Conservation (phyloP, 2,888 invertebrate genomes). For the Malachius bipustulatus region DNA sequence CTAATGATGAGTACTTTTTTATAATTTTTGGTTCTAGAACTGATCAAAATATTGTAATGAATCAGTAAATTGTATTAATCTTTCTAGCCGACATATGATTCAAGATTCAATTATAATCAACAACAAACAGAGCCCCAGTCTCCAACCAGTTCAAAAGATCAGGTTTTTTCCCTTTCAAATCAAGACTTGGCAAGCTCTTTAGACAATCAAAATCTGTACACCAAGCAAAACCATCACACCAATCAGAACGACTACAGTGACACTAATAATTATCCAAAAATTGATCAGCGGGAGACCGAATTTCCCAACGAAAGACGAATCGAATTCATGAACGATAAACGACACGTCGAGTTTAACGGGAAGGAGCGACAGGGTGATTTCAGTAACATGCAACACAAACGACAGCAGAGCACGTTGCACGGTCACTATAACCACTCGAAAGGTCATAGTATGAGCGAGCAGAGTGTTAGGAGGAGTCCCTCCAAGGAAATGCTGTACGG, state of each 20-base stretch:
- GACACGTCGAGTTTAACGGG: too few species aligned
- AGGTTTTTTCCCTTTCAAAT: slow-evolving; percentile 29
- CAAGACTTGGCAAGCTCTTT: slow-evolving; percentile 28
- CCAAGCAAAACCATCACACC: slow-evolving; percentile 22
- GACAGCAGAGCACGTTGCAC: slow-evolving; percentile 34
- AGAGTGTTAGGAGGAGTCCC: slow-evolving; percentile 24
- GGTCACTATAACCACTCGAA: slow-evolving; percentile 30
- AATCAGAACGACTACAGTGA: slow-evolving; percentile 14
- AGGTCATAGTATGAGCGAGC: slow-evolving; percentile 30
- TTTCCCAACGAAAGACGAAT: slow-evolving; percentile 17
- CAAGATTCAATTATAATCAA: slow-evolving; percentile 33
- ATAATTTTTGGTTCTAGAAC: slow-evolving; percentile 4
- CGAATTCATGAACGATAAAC: slow-evolving; percentile 16
- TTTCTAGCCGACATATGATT: slow-evolving; percentile 34
- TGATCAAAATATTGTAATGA: too few species aligned
- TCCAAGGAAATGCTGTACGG: slow-evolving; percentile 33
- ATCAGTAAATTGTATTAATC: too few species aligned
- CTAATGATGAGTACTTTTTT: background rate
- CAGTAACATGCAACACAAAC: slow-evolving; percentile 30
- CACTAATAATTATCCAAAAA: slow-evolving; percentile 21
- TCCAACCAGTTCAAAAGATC: slow-evolving; percentile 26
- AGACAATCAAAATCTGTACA: slow-evolving; percentile 26
- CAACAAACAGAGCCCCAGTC: slow-evolving; percentile 18
- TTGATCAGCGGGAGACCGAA: slow-evolving; percentile 20
- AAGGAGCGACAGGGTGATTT: slow-evolving; percentile 23